Base-by-base conservation (phyloP, 1,140 invertebrate genomes). In the Eupeodes corollae region DNA sequence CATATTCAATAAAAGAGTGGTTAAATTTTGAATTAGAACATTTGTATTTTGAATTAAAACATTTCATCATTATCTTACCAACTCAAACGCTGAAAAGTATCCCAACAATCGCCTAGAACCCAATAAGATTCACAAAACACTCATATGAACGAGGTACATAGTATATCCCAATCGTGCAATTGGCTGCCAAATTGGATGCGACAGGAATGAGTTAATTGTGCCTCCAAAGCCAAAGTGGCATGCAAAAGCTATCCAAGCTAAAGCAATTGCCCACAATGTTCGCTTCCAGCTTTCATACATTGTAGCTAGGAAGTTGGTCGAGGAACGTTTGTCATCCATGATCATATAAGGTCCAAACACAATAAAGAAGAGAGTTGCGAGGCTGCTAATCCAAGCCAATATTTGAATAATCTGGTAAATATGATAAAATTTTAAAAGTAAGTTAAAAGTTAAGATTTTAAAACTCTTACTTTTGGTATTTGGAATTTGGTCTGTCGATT, bases 201-300 rank as follows among this genome's bases (percentile, higher is more conserved):
- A 62, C 14, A 73, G 47, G 14, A 73, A 60, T 64, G 63, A 68
- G 48, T 72, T 70, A 19, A 73, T 57, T 13, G 65, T 63, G 55
- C 71, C 80, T 58, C 76, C 80, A 58, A 78, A 76, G 42, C 77
- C 79, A 43, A 73, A 69, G 5, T 68, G 60, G 52, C 81, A 81
- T 2, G 78, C 76, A 46, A 80, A 76, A 11, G 83, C 72, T 6
- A 86, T 70, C 79, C 80, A 84, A 0, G 71, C 68, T 6, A 86
- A 38, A 2, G 67, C 70, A 0, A 78, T 5, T 1, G 72, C 69
- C 75, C 82, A 85, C 0, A 67, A 56, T 6, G 74, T 64, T 6
- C 39, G 39, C 12, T 16, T 40, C 3, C 8, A 40, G 11, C n/a
- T 5, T 41, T 41, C 39, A 41, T 5, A 5, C 6, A 41, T 5